Conservation (phyloP, 2,888 invertebrate species). For the Clusia tigrina region DNA sequence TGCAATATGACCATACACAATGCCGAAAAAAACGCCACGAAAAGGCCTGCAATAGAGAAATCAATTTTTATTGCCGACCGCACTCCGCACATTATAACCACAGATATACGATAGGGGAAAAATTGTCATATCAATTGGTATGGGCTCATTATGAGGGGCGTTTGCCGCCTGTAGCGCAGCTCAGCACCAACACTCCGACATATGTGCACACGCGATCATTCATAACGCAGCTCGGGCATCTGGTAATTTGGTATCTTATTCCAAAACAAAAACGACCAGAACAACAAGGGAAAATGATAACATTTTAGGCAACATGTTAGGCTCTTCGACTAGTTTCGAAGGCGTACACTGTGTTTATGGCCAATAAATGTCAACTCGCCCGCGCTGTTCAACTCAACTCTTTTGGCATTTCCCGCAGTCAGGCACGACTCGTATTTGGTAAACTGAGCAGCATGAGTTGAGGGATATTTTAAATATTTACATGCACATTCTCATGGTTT, state of each 20-base stretch:
- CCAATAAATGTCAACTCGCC: slow-evolving; percentile 47
- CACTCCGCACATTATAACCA: not conserved
- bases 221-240: slow-evolving; percentile 46
- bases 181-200: slow-evolving; percentile 11
- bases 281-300: no score
- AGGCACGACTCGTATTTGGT: slow-evolving; percentile 46
- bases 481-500: slow-evolving; percentile 20
- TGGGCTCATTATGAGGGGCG: slow-evolving; percentile 51
- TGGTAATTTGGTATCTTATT: no score
- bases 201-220: slow-evolving; percentile 19
- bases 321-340: slow-evolving; percentile 40
- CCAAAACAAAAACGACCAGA: no score
- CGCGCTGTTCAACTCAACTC: slow-evolving; percentile 44
- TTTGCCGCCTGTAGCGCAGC: slow-evolving; percentile 39
- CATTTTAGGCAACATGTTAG: slow-evolving; percentile 9
- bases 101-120: not conserved
- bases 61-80: not conserved
- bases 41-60: not conserved
- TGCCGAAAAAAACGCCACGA: not conserved
- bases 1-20: not conserved
- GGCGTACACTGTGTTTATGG: slow-evolving; percentile 57
- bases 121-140: not conserved
- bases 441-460: slow-evolving; percentile 45
- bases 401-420: slow-evolving; percentile 43
- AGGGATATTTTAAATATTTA: slow-evolving; percentile 16